Evolutionary conservation across 1,140 invertebrate species (phyloP).

Genomic region (Wiebesia pumilae): DNA sequence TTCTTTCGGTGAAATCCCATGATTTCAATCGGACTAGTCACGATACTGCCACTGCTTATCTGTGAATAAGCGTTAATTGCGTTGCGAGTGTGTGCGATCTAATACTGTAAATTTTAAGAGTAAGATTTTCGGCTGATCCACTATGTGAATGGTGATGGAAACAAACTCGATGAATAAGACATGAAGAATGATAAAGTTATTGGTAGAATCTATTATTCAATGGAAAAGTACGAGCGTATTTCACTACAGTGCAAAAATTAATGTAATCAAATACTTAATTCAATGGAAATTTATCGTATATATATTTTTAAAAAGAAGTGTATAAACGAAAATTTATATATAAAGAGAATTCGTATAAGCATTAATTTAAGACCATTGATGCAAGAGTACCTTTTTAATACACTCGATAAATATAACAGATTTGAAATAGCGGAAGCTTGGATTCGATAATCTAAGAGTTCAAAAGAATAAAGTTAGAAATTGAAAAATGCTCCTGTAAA

Average conservation of each 20-base stretch:
- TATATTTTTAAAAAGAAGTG: too few species aligned
- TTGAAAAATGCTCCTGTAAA: neutral
- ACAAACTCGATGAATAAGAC: neutral
- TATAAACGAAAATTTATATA: too few species aligned
- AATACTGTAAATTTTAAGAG: neutral
- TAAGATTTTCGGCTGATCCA: neutral
- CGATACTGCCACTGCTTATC: neutral
- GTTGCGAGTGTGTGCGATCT: neutral
- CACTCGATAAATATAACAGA: too few species aligned
- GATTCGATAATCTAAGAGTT: neutral
- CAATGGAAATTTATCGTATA: too few species aligned
- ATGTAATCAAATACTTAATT: too few species aligned
- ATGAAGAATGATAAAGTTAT: neutral
- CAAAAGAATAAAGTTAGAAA: neutral
- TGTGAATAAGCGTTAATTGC: slow-evolving; percentile 20
- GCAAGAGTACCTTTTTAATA: too few species aligned
- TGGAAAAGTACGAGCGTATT: too few species aligned
- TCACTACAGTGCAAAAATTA: too few species aligned
- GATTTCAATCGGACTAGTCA: slow-evolving; percentile 4
- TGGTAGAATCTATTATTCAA: too few species aligned
- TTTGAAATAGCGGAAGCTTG: too few species aligned
- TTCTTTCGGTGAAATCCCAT: slow-evolving; percentile 32
- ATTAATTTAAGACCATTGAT: too few species aligned
- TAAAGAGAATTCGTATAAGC: too few species aligned
- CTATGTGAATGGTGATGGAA: neutral